Base-by-base conservation (phyloP, 2,113 vertebrate genomes). In the Gymnarchus niloticus region DNA sequence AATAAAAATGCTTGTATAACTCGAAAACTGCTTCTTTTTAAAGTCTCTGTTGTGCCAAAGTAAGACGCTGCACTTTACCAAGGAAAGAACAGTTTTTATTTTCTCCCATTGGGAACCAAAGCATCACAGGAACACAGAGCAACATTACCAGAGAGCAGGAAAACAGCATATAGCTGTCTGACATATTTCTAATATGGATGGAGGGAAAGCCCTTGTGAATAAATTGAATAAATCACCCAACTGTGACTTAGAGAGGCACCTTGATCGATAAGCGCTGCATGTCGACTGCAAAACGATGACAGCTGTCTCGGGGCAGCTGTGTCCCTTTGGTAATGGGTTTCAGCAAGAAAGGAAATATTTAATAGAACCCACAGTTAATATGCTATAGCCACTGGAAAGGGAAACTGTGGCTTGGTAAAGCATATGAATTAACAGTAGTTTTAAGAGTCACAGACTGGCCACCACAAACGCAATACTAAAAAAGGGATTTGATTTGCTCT, bases 211-310 rank as follows among this genome's bases (percentile, higher is more conserved):
- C 46, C n/a, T 56, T 19, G 23, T 52, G 73, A 85, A 46, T 57
- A 78, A 85, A 46, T 78, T 2, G 41, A 56, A 85, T 78, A 57
- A 46, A 57, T 78, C 12, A 57, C 41, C 33, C 51, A 48, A 57
- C 52, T 12, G 41, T 25, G 49, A 23, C 83, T 52, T 28, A 73
- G 19, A 48, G 49, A 83, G 57, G 54, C 78, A 83, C 57, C 56
- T 73, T 69, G 57, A 86, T 86, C 56, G 65, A 83, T 83, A 83
- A 83, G 19, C n/a, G 48, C 73, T 65, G 56, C 56, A 77, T 37
- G 25, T 56, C 19, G 57, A 86, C 48, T 6, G 56, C 28, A n/a
- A 69, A 33, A 80, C 56, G 69, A 61, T 83, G 80, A 12, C 48
- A 56, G 23, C 81, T 23, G 51, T 83, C 85, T 83, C 69, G 19